Conservation (phyloP, 2,797 vertebrate genomes). For the Falco novaeseelandiae region DNA sequence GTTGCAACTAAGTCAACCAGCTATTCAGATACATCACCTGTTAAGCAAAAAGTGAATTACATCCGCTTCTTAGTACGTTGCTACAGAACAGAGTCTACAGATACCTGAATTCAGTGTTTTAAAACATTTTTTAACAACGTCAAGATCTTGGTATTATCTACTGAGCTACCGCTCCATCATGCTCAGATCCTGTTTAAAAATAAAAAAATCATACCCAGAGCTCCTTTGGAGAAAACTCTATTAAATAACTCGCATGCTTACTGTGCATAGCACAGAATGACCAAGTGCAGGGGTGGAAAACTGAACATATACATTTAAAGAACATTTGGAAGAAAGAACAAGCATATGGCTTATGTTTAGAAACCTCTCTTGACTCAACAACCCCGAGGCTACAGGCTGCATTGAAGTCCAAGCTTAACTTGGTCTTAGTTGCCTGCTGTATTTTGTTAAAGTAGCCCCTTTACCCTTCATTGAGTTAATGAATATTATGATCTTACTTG, state of each 20-base stretch:
- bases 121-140: neutral
- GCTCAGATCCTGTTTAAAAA: neutral
- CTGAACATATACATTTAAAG: neutral
- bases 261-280: neutral
- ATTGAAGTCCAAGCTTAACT: neutral
- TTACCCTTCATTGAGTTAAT: neutral
- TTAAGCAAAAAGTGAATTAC: neutral
- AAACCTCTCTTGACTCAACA: neutral
- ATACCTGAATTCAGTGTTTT: neutral
- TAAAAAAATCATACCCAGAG: neutral
- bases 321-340: neutral
- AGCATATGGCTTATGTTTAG: conserved; percentile 59
- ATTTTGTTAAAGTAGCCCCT: conserved; percentile 26
- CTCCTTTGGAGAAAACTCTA: neutral
- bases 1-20: neutral
- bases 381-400: conserved; percentile 8
- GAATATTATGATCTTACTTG: neutral
- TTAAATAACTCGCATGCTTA: neutral
- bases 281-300: neutral
- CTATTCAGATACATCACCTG: neutral
- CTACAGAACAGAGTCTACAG: neutral
- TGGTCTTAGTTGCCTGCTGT: neutral
- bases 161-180: neutral
- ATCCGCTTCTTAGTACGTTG: neutral
- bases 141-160: neutral